phyloP scores from a whole-genome alignment of 2,888 invertebrate species.

The Adelphocoris suturalis region DNA sequence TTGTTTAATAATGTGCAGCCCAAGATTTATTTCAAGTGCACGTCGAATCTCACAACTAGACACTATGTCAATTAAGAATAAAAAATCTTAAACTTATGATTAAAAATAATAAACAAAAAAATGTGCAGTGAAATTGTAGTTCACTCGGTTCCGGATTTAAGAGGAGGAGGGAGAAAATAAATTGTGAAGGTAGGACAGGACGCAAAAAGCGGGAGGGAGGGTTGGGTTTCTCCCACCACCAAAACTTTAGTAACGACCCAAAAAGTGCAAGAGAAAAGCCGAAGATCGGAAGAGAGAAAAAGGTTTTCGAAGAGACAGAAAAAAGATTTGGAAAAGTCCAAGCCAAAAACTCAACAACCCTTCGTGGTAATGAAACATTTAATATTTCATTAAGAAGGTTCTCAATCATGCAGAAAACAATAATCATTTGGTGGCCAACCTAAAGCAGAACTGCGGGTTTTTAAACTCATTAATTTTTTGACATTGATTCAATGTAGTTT shows the following conservation, averaged over 20 bases:
- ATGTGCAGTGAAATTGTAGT: slow-evolving; percentile 74
- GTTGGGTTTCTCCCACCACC: slow-evolving; percentile 43
- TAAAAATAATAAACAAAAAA: slow-evolving; percentile 71
- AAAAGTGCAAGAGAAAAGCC: slow-evolving; percentile 49
- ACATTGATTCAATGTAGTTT: too few species aligned
- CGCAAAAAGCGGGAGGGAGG: slow-evolving; percentile 42
- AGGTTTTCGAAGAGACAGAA: neutral
- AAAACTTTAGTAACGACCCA: slow-evolving; percentile 41
- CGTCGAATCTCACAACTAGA: neutral
- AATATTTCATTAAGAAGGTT: slow-evolving; percentile 14
- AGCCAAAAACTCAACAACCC: slow-evolving; percentile 1
- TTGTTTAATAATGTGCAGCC: too few species aligned
- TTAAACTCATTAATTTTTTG: neutral
- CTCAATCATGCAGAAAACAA: slow-evolving; percentile 25
- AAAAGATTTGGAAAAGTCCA: slow-evolving; percentile 39
- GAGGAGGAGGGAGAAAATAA: slow-evolving; percentile 21
- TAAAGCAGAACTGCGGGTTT: neutral
- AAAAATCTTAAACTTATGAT: slow-evolving; percentile 26
- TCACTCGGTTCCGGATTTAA: slow-evolving; percentile 67
- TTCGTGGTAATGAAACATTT: slow-evolving; percentile 11
- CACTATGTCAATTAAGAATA: neutral
- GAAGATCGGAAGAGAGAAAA: slow-evolving; percentile 14
- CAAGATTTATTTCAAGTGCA: too few species aligned
- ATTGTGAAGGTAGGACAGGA: slow-evolving; percentile 37
- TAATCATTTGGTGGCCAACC: slow-evolving; percentile 32